These are phyloP conservation scores for Climacteris rufus DNA, from an alignment of 2,113 vertebrate genomes.

Conservation along the genomic window DNA sequence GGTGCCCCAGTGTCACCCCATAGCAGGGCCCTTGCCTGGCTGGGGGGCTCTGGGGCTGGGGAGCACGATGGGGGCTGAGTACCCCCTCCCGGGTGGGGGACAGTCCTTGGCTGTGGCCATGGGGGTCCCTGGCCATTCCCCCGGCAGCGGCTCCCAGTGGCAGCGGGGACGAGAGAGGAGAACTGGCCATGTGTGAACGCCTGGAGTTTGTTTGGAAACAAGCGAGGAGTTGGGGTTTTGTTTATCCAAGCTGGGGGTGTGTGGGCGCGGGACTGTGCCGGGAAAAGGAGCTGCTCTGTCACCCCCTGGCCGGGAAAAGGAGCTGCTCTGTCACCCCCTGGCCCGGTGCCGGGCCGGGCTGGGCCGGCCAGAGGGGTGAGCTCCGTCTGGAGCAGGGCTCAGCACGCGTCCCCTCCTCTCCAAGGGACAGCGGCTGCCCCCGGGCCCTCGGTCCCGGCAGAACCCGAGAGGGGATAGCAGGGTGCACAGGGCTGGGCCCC, in stretches of 20 bases:
- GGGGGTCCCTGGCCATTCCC: fast-evolving
- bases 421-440: no score
- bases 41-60: not conserved
- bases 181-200: fast-evolving
- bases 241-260: not conserved
- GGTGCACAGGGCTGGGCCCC: not conserved
- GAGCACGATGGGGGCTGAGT: not conserved
- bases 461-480: no score
- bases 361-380: not conserved
- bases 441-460: no score
- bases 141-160: fast-evolving
- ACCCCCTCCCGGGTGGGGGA: not conserved
- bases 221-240: not conserved
- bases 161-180: not conserved
- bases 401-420: not conserved
- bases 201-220: not conserved
- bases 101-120: fast-evolving
- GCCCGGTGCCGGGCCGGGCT: not conserved
- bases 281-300: not conserved
- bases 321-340: not conserved
- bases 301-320: not conserved
- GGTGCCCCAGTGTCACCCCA: not conserved
- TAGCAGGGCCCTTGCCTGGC: not conserved
- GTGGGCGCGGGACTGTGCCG: not conserved
- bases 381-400: not conserved